Evolutionary conservation across 2,113 vertebrate genomes (phyloP).

Genomic region (Motacilla tschutschensis): DNA sequence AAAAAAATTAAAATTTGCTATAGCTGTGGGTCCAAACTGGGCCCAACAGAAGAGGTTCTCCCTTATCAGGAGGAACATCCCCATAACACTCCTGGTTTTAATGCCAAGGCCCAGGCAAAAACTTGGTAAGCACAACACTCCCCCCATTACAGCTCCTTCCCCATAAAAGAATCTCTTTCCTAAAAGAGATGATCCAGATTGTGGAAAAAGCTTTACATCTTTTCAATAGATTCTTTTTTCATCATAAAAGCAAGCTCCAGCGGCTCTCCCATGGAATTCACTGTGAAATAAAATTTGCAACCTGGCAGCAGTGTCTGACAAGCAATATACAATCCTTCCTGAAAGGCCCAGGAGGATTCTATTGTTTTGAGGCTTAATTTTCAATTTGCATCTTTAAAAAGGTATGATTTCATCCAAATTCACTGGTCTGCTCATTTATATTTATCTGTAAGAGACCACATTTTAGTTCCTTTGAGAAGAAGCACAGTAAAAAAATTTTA

Average conservation of each 20-base stretch:
- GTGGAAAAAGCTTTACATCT: not conserved
- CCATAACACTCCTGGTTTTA: not conserved
- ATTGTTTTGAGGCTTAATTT: conserved; percentile 63
- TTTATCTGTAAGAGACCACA: conserved; percentile 66
- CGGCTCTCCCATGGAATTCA: conserved; percentile 46
- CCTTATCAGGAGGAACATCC: not conserved
- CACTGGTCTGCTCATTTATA: conserved; percentile 49
- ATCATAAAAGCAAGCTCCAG: conserved; percentile 17
- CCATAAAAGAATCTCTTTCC: not conserved
- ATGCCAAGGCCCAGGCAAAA: not conserved
- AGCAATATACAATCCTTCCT: conserved; percentile 18
- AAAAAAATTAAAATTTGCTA: not conserved
- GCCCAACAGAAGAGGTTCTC: not conserved
- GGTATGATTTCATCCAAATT: conserved; percentile 63
- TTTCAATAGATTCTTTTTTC: conserved; percentile 36
- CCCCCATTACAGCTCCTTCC: not conserved
- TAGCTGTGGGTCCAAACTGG: not conserved
- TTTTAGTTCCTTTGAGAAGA: conserved; percentile 43
- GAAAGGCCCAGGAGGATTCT: conserved; percentile 29
- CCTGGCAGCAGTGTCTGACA: conserved; percentile 1
- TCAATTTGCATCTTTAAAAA: conserved; percentile 70
- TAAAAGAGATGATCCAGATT: conserved; percentile 2
- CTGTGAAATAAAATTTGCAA: conserved; percentile 4
- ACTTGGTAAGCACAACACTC: not conserved
- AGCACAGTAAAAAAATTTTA: not conserved